Conservation (phyloP, 2,888 invertebrate species). For the Thereva unica region DNA sequence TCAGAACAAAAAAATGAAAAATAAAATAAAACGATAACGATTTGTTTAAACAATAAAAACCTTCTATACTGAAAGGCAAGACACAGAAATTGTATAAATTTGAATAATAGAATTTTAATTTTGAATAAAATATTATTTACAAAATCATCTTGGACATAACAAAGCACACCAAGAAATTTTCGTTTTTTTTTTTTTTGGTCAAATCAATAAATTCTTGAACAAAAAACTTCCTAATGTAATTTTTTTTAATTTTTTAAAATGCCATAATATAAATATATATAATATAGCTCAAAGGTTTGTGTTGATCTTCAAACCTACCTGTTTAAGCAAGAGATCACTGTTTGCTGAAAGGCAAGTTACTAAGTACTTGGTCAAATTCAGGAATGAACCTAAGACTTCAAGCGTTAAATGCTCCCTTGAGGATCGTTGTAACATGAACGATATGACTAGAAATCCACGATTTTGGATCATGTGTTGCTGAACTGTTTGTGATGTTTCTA, state of each 20-base stretch:
- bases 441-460: conserved; percentile 96
- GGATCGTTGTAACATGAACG: conserved; percentile 93
- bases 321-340: conserved; percentile 87
- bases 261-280: conserved; percentile 36
- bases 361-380: conserved; percentile 88
- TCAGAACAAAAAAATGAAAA: too few relatives aligned
- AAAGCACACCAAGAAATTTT: too few relatives aligned
- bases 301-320: conserved; percentile 65
- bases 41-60: too few relatives aligned
- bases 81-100: too few relatives aligned
- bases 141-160: too few relatives aligned
- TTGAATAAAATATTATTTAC: too few relatives aligned
- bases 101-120: too few relatives aligned
- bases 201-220: background rate
- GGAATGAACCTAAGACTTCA: conserved; percentile 89
- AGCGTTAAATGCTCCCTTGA: conserved; percentile 91
- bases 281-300: background rate
- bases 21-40: too few relatives aligned
- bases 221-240: conserved; percentile 4
- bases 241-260: conserved; percentile 13
- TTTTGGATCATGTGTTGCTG: conserved; percentile 99
- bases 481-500: conserved; percentile 95
- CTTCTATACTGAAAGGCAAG: too few relatives aligned
- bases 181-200: too few relatives aligned
- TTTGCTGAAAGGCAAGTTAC: conserved; percentile 92